Evolutionary conservation across 1,140 invertebrate species (phyloP), one percentile per base, ranked within the genome.

Genomic region (Batillaria attramentaria): DNA sequence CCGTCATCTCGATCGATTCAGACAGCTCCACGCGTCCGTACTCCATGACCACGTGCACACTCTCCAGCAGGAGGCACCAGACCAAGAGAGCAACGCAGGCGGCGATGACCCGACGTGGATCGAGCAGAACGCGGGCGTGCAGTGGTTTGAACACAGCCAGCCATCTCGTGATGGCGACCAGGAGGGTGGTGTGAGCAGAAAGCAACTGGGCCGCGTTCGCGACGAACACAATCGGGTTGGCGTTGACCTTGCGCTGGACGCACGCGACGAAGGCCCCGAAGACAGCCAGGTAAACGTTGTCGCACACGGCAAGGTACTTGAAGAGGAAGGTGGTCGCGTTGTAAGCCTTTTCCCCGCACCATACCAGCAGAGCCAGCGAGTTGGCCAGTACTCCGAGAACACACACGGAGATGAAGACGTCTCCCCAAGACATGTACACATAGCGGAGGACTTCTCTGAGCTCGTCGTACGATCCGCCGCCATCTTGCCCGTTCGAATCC

Each of bases 281-380:
- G 3, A 62, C 8, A 24, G 33, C 8, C 16, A 69, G 66, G 39
- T 35, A 69, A 3, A 69, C 10, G 39, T 3, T 41, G 39, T 69
- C 66, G 31, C 66, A 69, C 31, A 69, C 18, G 37, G 66, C 66
- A 16, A 69, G 66, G 66, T 69, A 69, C 66, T 69, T 69, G 66
- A 69, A 69, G 24, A 69, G 66, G 66, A 69, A 41, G 37, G 66
- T 69, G 66, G 66, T 69, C 37, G 66, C 66, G 39, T 69, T 69
- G 66, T 69, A 69, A 4, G 66, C 13, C 39, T 69, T 35, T 16
- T 69, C 66, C 2, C 8, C 66, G 37, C 43, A 41, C 66, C 66
- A 69, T 24, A 69, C 66, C 66, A 37, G 43, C 66, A 69, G 66
- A 3, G 66, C 18, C 66, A 42, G 37, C 66, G 43, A 16, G 66